A percentile compares a stretch with the other conserved stretches of the same genome.
These are phyloP conservation scores for Conus betulinus DNA, from an alignment of 1,140 invertebrate genomes.

Conservation along the genomic window DNA sequence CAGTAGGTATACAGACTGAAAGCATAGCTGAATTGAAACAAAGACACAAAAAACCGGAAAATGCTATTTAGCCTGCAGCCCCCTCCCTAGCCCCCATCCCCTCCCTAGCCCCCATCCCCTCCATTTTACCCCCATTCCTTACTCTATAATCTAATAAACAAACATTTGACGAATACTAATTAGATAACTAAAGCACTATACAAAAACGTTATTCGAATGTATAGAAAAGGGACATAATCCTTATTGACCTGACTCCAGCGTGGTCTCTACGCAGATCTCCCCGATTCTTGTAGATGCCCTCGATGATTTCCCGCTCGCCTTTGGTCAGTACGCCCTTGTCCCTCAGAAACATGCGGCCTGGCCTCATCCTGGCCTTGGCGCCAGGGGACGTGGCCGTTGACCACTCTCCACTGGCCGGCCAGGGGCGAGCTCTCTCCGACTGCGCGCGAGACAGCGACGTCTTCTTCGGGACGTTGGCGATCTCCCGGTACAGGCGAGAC, in stretches of 20 bases:
- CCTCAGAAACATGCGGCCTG: slow-evolving; percentile 65
- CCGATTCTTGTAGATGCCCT: slow-evolving; percentile 68
- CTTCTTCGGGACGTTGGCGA: slow-evolving; percentile 44
- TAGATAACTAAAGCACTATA: too few relatives aligned
- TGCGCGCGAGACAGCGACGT: slow-evolving; percentile 25
- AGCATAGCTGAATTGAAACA: too few relatives aligned
- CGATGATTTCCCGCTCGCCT: slow-evolving; percentile 70
- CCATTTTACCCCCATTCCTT: too few relatives aligned
- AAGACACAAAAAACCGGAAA: too few relatives aligned
- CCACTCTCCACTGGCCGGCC: background rate
- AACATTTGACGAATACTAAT: too few relatives aligned
- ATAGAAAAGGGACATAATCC: too few relatives aligned
- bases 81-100: too few relatives aligned
- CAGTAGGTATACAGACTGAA: too few relatives aligned
- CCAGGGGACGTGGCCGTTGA: background rate
- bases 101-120: too few relatives aligned
- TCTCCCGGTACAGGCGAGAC: slow-evolving; percentile 62
- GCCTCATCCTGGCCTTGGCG: slow-evolving; percentile 26
- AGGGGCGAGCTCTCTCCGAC: slow-evolving; percentile 10
- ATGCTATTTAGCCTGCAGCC: too few relatives aligned
- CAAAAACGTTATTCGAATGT: too few relatives aligned
- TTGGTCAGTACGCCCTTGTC: slow-evolving; percentile 67
- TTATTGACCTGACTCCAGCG: background rate
- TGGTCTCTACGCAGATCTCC: slow-evolving; percentile 45
- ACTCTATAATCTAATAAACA: too few relatives aligned